Base-by-base conservation (phyloP, 2,797 vertebrate species). In the Argyrosomus regius region DNA sequence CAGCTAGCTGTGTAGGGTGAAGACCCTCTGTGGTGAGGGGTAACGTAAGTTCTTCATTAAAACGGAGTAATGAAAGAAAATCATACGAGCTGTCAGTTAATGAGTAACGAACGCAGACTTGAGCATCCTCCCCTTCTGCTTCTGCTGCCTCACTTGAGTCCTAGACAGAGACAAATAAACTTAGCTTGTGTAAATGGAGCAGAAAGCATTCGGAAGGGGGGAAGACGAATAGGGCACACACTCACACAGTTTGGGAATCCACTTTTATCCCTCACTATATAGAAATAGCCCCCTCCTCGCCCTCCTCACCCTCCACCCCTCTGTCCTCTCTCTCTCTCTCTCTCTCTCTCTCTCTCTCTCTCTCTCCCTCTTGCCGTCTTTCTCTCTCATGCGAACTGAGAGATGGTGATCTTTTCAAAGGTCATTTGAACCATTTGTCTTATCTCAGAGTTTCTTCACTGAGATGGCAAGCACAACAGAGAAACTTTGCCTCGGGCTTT, bases 331-430 rank as follows among this genome's bases (percentile, higher is more conserved):
- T 39, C 35, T 8, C 62, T 70, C 74, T 49, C 35, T 39, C 35
- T 39, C n/a, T n/a, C n/a, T n/a, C n/a, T n/a, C n/a, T n/a, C n/a
- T n/a, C 35, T 39, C 35, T 9, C 62, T 69, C 74, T 45, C 69
- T 52, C 70, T 58, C 59, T 82, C 71, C 68, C 62, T 56, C 64
- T 69, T 54, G 62, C 81, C 62, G 79, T 74, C 41, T 56, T 39
- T 9, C 63, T 73, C 77, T 90, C 84, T 73, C 26, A 3, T 85
- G 77, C 65, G 35, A 83, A 80, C 86, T 17, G 80, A 85, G 88
- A 85, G 84, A 91, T 81, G 84, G 88, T 91, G 92, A 93, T 94
- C 90, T 93, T 93, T 92, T 79, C 86, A 94, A 94, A 93, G 93
- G 92, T 94, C 89, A 92, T 89, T 89, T 87, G 59, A 86, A 93